These are phyloP conservation scores for Enoplosus armatus DNA, from an alignment of 2,797 vertebrate genomes.

Conservation along the genomic window DNA sequence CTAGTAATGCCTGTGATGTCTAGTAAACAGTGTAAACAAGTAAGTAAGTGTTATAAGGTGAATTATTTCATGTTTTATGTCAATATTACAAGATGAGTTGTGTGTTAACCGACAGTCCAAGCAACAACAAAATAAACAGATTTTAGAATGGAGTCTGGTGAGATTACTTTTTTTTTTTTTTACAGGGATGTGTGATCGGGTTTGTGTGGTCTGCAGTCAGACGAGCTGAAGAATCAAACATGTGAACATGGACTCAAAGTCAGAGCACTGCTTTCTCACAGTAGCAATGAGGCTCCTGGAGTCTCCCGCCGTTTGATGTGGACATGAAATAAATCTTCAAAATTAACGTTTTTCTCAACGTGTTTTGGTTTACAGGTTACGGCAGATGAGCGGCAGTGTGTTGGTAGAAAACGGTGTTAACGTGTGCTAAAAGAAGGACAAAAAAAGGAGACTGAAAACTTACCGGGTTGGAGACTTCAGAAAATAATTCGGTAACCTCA, in stretches of 20 bases:
- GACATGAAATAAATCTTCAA: background rate
- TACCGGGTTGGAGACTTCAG: constrained; percentile 28
- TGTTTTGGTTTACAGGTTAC: fast-evolving
- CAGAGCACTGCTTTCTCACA: fast-evolving
- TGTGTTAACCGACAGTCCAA: no score
- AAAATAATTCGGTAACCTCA: constrained; percentile 60
- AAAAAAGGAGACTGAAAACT: constrained; percentile 52
- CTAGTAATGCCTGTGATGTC: no score
- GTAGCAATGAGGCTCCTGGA: background rate
- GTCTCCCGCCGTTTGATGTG: constrained; percentile 49
- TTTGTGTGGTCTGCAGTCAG: background rate
- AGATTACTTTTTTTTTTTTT: fast-evolving
- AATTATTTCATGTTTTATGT: background rate
- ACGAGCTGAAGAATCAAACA: background rate
- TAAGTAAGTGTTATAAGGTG: background rate
- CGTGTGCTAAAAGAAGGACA: fast-evolving
- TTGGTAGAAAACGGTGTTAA: fast-evolving
- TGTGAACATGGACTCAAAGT: background rate
- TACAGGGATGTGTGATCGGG: fast-evolving
- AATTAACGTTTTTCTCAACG: fast-evolving
- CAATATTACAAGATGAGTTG: fast-evolving
- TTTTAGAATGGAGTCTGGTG: background rate
- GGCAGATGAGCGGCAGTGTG: fast-evolving
- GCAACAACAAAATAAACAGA: background rate
- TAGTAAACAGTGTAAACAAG: no score